Evolutionary conservation across 2,888 invertebrate species (phyloP), one percentile per base, ranked within the genome.

Genomic region (Catocala fraxini): DNA sequence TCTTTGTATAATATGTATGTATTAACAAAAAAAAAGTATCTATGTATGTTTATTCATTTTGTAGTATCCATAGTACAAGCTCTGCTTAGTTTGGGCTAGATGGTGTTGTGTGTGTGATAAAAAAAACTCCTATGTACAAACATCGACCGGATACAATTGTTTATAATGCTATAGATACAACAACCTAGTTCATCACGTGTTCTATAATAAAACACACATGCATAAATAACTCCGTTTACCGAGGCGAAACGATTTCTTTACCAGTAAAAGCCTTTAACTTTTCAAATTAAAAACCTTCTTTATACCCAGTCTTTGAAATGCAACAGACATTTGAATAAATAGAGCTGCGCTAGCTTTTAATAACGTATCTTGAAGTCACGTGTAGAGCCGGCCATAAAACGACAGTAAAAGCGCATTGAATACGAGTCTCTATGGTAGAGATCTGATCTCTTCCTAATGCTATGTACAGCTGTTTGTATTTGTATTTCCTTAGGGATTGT

Each of bases 381-480:
- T 84, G 71, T 71, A 69, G 70, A 57, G 63, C 33, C 54, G 65
- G 70, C 70, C 69, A 77, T 87, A 86, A 87, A 87, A 87, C 52
- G 58, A 76, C 71, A 67, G 67, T 87, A 86, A 86, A 85, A 79
- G 72, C 65, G 68, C 69, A 74, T 71, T 66, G 65, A 60, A 75
- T 66, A 65, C 64, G 59, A 68, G 51, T 59, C 48, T 71, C 62
- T 48, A n/a, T 25, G 54, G 62, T 33, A 62, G 48, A 76, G 68
- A 68, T 65, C 69, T 62, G 70, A 70, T 64, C 58, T 65, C 54
- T 5, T 48, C n/a, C 35, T 61, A 63, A 56, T 63, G 63, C 45
- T 54, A 56, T 59, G 13, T 58, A 59, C 47, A 48, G 49, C 51
- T 59, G 15, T 62, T 51, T 48, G 42, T 48, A 59, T 67, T 70